These are phyloP conservation scores for Kryptopterus vitreolus DNA, from an alignment of 2,797 vertebrate species.

Conservation along the genomic window DNA sequence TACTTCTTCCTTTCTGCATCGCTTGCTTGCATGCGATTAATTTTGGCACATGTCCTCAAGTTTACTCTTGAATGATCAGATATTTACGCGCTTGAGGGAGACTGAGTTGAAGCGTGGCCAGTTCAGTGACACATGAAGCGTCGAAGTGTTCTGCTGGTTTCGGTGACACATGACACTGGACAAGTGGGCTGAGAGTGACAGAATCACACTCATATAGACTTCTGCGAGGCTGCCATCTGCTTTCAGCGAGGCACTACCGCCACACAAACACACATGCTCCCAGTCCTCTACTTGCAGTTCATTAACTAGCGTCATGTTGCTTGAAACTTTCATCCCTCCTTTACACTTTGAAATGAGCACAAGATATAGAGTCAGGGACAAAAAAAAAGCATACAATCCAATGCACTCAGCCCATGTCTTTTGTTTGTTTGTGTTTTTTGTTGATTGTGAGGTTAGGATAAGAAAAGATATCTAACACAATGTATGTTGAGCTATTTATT, in stretches of 20 bases:
- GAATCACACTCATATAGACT: constrained; percentile 43
- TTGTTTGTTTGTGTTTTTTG: too few species aligned
- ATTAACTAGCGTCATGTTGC: background rate
- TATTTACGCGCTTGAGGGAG: constrained; percentile 48
- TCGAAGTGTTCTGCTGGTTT: constrained; percentile 54
- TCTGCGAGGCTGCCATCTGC: constrained; percentile 52
- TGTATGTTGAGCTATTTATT: too few species aligned
- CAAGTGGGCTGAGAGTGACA: constrained; percentile 47
- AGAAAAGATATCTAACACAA: background rate
- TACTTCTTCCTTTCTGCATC: constrained; percentile 37
- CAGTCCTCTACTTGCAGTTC: background rate
- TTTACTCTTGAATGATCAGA: constrained; percentile 55
- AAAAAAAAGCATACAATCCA: background rate
- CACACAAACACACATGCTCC: constrained; percentile 14
- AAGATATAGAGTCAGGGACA: background rate
- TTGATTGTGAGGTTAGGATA: background rate
- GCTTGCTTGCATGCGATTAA: constrained; percentile 51
- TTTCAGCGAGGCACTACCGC: constrained; percentile 39
- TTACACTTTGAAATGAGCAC: background rate
- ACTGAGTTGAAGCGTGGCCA: constrained; percentile 54
- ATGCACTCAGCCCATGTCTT: background rate
- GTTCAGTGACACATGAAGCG: constrained; percentile 49
- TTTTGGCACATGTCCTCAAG: constrained; percentile 54
- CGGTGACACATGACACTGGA: constrained; percentile 46
- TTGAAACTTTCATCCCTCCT: background rate